Evolutionary conservation across 35 echinoderm and acorn worm genomes (phyloP), one percentile per base, ranked within the genome.

Genomic region (Nesometra sesokonis): DNA sequence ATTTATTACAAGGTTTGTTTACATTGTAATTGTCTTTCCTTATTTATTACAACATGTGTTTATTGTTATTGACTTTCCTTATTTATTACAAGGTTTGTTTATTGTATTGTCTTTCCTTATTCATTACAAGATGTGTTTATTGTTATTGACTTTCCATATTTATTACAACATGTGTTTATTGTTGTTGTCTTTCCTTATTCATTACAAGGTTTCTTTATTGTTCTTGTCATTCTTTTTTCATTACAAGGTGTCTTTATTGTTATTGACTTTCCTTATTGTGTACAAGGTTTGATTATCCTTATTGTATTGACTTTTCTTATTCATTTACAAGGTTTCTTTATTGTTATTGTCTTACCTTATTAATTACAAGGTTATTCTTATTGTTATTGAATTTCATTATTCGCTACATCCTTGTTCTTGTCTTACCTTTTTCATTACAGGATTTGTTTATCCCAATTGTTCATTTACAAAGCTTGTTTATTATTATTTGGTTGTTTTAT

Each of bases 221-320:
- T 9, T 8, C 9, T 3, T 78, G 23, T 29, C 27, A 8, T 78
- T 78, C 9, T 23, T 8, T 78, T 30, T 78, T 29, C 27, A 78
- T 78, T 30, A 32, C n/a, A n/a, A n/a, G n/a, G n/a, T n/a, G n/a
- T n/a, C n/a, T n/a, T 13, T 67, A 67, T n/a, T n/a, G n/a, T n/a
- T n/a, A n/a, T n/a, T n/a, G n/a, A n/a, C n/a, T 98, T 92, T 17
- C 95, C 95, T 8, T 98, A 94, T 77, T 36, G 57, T 32, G n/a
- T 98, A 39, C 33, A 87, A 92, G 92, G 95, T 94, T 83, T 9
- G 76, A 32, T 4, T 27, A 30, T 78, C 23, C 5, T 9, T 8
- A 9, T 3, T 78, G 23, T 29, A n/a, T n/a, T n/a, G n/a, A n/a
- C 27, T 78, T 78, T 78, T 30, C 77, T 8, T 78, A 9, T 78